These are phyloP conservation scores for Caenorhabditis afra DNA, from an alignment of 2,888 invertebrate species.

Conservation along the genomic window DNA sequence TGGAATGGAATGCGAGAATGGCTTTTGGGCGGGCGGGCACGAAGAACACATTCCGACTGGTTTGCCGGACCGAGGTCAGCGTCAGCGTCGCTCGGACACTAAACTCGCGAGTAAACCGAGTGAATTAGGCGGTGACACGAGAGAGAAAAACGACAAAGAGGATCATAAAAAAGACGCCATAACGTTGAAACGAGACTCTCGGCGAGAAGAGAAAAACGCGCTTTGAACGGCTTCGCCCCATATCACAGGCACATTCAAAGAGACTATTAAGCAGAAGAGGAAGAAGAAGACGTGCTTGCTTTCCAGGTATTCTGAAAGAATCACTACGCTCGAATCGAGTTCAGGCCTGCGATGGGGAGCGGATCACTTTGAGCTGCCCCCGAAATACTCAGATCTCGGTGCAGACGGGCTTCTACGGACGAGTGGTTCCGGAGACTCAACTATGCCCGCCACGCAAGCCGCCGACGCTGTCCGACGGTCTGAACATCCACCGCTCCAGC, in stretches of 20 bases:
- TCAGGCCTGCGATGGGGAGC: slow-evolving; percentile 93
- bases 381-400: slow-evolving; percentile 88
- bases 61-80: too few species aligned
- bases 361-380: slow-evolving; percentile 91
- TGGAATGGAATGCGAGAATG: too few species aligned
- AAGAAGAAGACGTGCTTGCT: background rate
- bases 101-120: too few species aligned
- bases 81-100: too few species aligned
- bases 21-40: too few species aligned
- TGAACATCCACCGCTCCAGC: slow-evolving; percentile 41
- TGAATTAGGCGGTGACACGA: slow-evolving; percentile 31
- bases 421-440: slow-evolving; percentile 78
- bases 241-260: too few species aligned
- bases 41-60: too few species aligned
- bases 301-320: slow-evolving; percentile 90
- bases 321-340: slow-evolving; percentile 92
- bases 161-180: slow-evolving; percentile 48
- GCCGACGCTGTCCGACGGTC: background rate
- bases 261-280: slow-evolving; percentile 5
- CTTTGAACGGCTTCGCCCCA: slow-evolving; percentile 22
- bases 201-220: background rate
- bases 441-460: slow-evolving; percentile 71
- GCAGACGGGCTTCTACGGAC: slow-evolving; percentile 78
- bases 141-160: too few species aligned
- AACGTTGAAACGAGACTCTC: slow-evolving; percentile 13